Evolutionary conservation across 1,140 invertebrate species (phyloP).

Genomic region (Fopius arisanus): DNA sequence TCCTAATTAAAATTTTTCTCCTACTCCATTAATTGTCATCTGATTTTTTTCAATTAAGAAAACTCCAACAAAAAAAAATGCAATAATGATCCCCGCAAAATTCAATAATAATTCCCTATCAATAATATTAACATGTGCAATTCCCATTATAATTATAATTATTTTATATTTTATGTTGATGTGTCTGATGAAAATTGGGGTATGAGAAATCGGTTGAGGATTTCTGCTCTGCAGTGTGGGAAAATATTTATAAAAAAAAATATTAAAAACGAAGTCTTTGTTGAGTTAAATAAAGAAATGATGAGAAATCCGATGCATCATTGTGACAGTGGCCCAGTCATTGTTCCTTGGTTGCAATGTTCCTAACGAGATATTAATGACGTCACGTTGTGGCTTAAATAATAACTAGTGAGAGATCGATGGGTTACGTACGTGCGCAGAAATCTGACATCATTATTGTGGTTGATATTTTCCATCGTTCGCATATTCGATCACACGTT

Average conservation of each 20-base stretch:
- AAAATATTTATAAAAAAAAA: constrained; percentile 10
- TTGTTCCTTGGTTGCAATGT: constrained; percentile 20
- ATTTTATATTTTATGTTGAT: too few relatives aligned
- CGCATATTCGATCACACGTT: constrained; percentile 48
- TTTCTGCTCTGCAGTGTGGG: too few relatives aligned
- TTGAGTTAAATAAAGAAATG: constrained; percentile 3
- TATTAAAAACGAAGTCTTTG: not conserved
- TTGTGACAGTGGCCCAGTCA: constrained; percentile 25
- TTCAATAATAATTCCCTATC: too few relatives aligned
- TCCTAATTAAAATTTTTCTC: too few relatives aligned
- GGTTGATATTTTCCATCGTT: constrained; percentile 53
- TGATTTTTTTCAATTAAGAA: too few relatives aligned
- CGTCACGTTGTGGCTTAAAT: constrained; percentile 63
- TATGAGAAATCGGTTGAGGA: too few relatives aligned
- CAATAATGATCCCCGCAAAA: too few relatives aligned
- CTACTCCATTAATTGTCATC: too few relatives aligned
- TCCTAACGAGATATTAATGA: constrained; percentile 63
- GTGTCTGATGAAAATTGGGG: too few relatives aligned
- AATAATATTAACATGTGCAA: too few relatives aligned
- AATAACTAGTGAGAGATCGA: constrained; percentile 64
- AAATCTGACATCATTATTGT: constrained; percentile 63
- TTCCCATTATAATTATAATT: too few relatives aligned
- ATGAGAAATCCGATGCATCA: constrained; percentile 28
- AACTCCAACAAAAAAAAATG: too few relatives aligned
- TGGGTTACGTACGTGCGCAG: constrained; percentile 53